Conservation (phyloP, 1,140 invertebrate species). For the Venturia canescens region DNA sequence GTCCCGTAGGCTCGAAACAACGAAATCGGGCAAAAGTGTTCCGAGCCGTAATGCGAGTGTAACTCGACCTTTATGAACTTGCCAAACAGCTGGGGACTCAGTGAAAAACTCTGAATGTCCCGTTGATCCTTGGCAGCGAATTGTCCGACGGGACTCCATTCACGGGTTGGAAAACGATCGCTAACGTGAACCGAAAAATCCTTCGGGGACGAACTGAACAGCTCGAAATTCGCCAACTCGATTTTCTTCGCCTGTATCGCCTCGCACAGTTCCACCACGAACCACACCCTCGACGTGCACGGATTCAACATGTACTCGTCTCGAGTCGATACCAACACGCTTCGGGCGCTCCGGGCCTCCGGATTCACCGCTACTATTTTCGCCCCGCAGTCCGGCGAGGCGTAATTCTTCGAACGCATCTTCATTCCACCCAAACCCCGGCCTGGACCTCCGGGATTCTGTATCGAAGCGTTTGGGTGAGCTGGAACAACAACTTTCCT, state of each 20-base stretch:
- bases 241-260: constrained; percentile 96
- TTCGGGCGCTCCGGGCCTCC: constrained; percentile 90
- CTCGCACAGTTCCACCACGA: constrained; percentile 98
- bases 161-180: constrained; percentile 93
- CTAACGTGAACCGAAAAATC: constrained; percentile 92
- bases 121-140: constrained; percentile 93
- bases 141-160: constrained; percentile 93
- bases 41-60: constrained; percentile 94
- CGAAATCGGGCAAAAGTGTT: constrained; percentile 98
- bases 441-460: constrained; percentile 67
- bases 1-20: constrained; percentile 94
- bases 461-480: constrained; percentile 73
- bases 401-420: constrained; percentile 92
- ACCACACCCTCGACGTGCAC: constrained; percentile 95
- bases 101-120: constrained; percentile 91
- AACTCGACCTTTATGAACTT: constrained; percentile 97
- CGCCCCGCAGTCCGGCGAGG: constrained; percentile 96
- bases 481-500: constrained; percentile 58
- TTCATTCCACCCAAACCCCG: constrained; percentile 77
- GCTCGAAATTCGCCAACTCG: constrained; percentile 97
- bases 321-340: constrained; percentile 90
- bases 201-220: constrained; percentile 97
- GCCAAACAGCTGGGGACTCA: constrained; percentile 89
- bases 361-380: constrained; percentile 96
- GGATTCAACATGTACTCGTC: constrained; percentile 99